A percentile compares a stretch with the other conserved stretches of the same genome.
phyloP scores from a whole-genome alignment of 2,888 invertebrate species.

The Epirrhoe alternata region DNA sequence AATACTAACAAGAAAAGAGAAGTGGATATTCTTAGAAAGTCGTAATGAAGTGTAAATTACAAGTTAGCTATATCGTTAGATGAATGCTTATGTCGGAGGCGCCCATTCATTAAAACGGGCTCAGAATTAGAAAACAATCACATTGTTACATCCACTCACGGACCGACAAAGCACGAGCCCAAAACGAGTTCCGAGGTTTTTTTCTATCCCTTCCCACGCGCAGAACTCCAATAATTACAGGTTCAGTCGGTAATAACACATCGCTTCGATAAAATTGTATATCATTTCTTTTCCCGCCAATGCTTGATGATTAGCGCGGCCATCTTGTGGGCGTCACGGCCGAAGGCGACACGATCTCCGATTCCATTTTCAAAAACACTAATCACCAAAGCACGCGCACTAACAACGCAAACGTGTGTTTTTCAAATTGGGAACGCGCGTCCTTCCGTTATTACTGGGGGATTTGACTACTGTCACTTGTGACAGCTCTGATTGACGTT shows the following conservation, averaged over 20 bases:
- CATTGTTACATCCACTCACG: slow-evolving; percentile 62
- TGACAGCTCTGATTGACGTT: slow-evolving; percentile 83
- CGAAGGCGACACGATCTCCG: slow-evolving; percentile 83
- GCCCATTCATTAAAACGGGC: slow-evolving; percentile 48
- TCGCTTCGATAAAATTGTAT: slow-evolving; percentile 84
- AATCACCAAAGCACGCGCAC: slow-evolving; percentile 83
- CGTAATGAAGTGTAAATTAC: slow-evolving; percentile 31
- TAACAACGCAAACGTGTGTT: slow-evolving; percentile 77
- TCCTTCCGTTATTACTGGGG: slow-evolving; percentile 78
- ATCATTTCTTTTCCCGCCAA: slow-evolving; percentile 82
- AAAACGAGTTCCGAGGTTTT: slow-evolving; percentile 69
- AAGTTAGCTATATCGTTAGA: slow-evolving; percentile 29
- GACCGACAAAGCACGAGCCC: slow-evolving; percentile 77
- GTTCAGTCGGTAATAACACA: slow-evolving; percentile 82
- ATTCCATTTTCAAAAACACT: slow-evolving; percentile 84
- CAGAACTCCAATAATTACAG: slow-evolving; percentile 80
- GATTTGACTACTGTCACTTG: slow-evolving; percentile 82
- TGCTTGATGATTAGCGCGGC: slow-evolving; percentile 81
- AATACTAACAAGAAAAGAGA: slow-evolving; percentile 16
- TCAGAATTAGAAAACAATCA: slow-evolving; percentile 68
- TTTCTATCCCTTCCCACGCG: slow-evolving; percentile 84
- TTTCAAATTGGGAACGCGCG: slow-evolving; percentile 76
- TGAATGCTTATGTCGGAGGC: slow-evolving; percentile 27
- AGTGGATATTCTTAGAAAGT: slow-evolving; percentile 17
- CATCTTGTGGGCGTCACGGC: slow-evolving; percentile 83